phyloP scores from a whole-genome alignment of 1,140 invertebrate genomes.

The Apis mellifera region Amel_HAv3.1 CM009941.2:10402001-10402500 shows the following conservation, averaged over 20 bases:
- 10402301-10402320: constrained; percentile 15
- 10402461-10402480: constrained; percentile 52
- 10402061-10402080: constrained; percentile 37
- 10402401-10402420: constrained; percentile 60
- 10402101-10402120: not conserved
- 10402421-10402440: constrained; percentile 43
- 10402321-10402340: not conserved
- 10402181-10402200: too few species aligned
- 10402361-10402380: constrained; percentile 43
- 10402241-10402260: not conserved
- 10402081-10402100: not conserved
- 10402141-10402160: not conserved
- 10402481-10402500: constrained; percentile 55
- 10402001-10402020: constrained; percentile 72
- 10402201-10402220: too few species aligned
- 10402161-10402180: too few species aligned
- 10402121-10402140: not conserved
- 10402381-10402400: constrained; percentile 68
- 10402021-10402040: constrained; percentile 75
- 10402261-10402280: not conserved
- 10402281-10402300: not conserved
- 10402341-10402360: constrained; percentile 1
- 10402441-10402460: constrained; percentile 46
- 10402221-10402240: too few species aligned
- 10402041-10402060: constrained; percentile 67